Evolutionary conservation across 2,888 invertebrate genomes (phyloP), one percentile per base, ranked within the genome.

Genomic region (Epinotia ramella): DNA sequence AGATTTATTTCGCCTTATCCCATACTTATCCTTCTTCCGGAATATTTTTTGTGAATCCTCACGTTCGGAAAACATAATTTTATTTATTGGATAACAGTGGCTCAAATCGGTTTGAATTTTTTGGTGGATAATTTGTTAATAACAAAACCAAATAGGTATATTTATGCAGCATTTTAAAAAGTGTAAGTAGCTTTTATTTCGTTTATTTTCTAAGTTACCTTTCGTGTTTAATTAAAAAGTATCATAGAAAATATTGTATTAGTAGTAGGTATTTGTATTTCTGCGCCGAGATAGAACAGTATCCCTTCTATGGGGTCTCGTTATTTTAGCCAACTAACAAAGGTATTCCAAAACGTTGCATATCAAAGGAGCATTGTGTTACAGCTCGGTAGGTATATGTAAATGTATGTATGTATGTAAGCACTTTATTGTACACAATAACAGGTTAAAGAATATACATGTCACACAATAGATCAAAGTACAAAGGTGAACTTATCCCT

Each of bases 261-360:
- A 33, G 12, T 44, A 44, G 12, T 12, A 18, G n/a, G 18, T 49
- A 18, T 20, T 13, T 62, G 5, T 44, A 46, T 64, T 56, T 67
- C 33, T 33, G 11, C 9, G 11, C 16, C 57, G 7, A 68, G 46
- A 73, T 49, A 28, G 24, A 49, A 40, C 60, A 49, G 5, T 56
- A 68, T 63, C 44, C 33, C 56, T 56, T 16, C 40, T 12, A 12
- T 24, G 40, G 60, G 56, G 12, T 40, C 40, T 64, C 66, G 74
- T 67, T 70, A 64, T 71, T 60, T 40, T 28, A 71, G 49, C 24
- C 56, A 66, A 56, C 24, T 20, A 72, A 71, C 71, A 62, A 64
- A 70, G 59, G 64, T 74, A 69, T 74, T 74, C 53, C 28, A 70
- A 70, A 67, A 66, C 63, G n/a, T 66, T 71, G 70, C 60, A 75